Conservation (phyloP, 2,797 vertebrate species). For the Halcyon chelicuti region DNA sequence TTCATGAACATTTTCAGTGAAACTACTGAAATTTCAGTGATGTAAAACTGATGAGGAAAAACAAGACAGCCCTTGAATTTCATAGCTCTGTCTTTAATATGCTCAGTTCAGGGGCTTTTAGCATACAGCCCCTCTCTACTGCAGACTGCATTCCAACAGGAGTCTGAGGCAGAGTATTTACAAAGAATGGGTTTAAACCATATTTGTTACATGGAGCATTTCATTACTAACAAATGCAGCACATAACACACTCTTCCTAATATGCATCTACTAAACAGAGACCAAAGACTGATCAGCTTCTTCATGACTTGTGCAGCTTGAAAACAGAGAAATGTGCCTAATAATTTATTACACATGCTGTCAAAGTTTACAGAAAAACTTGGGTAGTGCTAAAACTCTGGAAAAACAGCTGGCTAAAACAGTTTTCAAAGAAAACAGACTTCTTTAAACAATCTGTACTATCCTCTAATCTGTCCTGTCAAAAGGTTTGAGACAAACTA, state of each 20-base stretch:
- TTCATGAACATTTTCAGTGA: neutral
- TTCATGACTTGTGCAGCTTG: conserved; percentile 8
- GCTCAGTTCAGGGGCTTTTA: neutral
- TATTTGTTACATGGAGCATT: neutral
- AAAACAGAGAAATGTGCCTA: neutral
- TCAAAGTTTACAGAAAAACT: neutral
- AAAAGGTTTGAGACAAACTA: conserved; percentile 13
- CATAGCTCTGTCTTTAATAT: neutral
- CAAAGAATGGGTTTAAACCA: neutral
- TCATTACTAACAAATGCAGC: neutral
- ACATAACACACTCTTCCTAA: neutral
- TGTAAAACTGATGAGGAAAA: neutral
- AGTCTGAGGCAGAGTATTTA: neutral
- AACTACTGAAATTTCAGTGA: neutral
- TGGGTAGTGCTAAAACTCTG: neutral
- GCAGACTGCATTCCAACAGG: neutral
- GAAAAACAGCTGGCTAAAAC: conserved; percentile 6
- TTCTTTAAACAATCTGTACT: neutral
- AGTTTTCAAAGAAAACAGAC: neutral
- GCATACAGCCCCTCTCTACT: neutral
- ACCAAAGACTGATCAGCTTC: neutral
- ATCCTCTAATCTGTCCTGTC: conserved; percentile 16
- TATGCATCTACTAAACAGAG: neutral
- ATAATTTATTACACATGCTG: neutral
- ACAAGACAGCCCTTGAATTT: neutral